Conservation (phyloP, 2,888 invertebrate genomes). For the Caenorhabditis japonica region DNA sequence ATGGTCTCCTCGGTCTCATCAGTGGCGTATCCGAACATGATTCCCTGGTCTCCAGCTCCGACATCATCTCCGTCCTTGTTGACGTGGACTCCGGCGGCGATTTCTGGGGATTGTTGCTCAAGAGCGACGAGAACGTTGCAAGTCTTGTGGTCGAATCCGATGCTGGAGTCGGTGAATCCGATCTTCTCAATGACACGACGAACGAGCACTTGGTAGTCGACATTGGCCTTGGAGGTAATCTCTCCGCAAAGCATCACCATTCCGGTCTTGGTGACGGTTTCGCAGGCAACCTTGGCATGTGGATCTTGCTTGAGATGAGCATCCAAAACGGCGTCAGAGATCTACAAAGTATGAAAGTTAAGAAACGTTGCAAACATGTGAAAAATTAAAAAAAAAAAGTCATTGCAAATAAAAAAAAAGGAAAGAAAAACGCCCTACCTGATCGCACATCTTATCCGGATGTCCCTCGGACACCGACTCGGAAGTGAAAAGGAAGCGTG, state of each 20-base stretch:
- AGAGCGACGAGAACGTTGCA: conserved; percentile 97
- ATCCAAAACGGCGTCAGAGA: conserved; percentile 89
- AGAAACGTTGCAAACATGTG: too few species aligned
- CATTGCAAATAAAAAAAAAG: background rate
- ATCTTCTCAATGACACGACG: conserved; percentile 96
- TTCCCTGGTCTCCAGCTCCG: conserved; percentile 97
- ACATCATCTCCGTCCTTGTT: conserved; percentile 85
- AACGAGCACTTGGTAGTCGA: conserved; percentile 97
- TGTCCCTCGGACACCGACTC: conserved; percentile 98
- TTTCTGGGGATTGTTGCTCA: conserved; percentile 93
- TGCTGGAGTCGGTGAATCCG: conserved; percentile 97
- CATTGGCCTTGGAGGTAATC: conserved; percentile 96
- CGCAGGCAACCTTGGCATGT: conserved; percentile 80
- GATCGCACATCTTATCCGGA: conserved; percentile 98
- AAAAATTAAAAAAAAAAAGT: conserved; percentile 10
- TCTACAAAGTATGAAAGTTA: too few species aligned
- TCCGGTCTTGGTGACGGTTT: conserved; percentile 98
- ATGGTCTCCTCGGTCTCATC: conserved; percentile 97
- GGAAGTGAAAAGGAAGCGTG: conserved; percentile 90
- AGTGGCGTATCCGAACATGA: conserved; percentile 98
- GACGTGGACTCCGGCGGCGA: conserved; percentile 95
- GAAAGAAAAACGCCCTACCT: conserved; percentile 81
- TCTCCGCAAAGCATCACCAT: conserved; percentile 98
- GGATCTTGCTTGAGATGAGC: conserved; percentile 81
- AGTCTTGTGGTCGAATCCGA: conserved; percentile 98